Percentiles rank a stretch among this genome's conserved stretches.
phyloP scores from a whole-genome alignment of 1,140 invertebrate genomes.

The Teleogryllus occipitalis region DNA sequence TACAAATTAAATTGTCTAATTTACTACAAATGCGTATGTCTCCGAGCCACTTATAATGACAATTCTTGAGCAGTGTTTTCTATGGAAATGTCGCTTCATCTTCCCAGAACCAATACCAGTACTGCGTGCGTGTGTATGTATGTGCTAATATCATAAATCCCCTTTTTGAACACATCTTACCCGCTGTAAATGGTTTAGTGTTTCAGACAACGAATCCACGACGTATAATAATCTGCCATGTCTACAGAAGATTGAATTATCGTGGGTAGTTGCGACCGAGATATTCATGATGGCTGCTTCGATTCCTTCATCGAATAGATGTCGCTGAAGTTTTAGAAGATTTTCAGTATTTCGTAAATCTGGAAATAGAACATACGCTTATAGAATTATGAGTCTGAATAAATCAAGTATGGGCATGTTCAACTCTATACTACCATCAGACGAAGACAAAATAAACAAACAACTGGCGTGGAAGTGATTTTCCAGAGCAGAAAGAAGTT shows the following conservation, averaged over 20 bases:
- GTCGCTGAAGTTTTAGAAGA: not conserved
- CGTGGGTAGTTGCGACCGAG: not conserved
- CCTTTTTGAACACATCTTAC: not conserved
- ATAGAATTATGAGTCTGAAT: no score
- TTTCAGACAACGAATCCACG: not conserved
- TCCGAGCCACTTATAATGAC: no score
- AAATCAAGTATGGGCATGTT: no score
- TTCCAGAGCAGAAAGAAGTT: no score
- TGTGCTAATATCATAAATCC: not conserved
- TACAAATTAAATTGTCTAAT: no score
- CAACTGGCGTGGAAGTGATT: no score
- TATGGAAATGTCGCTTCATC: not conserved
- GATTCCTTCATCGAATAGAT: not conserved
- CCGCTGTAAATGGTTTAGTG: not conserved
- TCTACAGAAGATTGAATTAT: not conserved
- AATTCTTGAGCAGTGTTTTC: no score
- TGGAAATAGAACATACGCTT: no score
- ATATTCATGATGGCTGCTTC: not conserved
- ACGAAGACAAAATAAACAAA: no score
- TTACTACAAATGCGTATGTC: no score
- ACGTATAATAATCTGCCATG: not conserved
- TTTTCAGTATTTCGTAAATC: no score
- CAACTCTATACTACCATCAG: no score
- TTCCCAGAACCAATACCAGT: not conserved
- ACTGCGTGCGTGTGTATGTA: not conserved